phyloP scores from a whole-genome alignment of 2,888 invertebrate species.

The Synergus japonicus region DNA sequence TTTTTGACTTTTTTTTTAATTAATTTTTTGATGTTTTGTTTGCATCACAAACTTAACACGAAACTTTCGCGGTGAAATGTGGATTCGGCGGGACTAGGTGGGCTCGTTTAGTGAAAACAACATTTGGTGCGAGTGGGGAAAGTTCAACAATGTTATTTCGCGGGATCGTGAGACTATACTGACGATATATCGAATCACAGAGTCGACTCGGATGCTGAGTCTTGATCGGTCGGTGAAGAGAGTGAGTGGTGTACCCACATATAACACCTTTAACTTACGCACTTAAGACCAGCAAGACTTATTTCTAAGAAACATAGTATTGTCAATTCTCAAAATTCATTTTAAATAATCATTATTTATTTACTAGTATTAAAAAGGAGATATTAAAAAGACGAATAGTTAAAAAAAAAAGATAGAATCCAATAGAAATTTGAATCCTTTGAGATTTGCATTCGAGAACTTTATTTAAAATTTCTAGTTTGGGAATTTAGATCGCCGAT shows the following conservation, averaged over 20 bases:
- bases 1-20: neutral
- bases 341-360: neutral
- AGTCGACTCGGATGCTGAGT: conserved; percentile 50
- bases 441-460: neutral
- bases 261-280: conserved; percentile 17
- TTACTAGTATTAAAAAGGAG: neutral
- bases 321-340: neutral
- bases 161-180: conserved; percentile 53
- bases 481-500: neutral
- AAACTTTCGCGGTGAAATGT: neutral
- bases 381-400: no score
- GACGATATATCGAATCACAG: conserved; percentile 54
- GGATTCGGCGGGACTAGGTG: conserved; percentile 27
- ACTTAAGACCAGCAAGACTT: neutral
- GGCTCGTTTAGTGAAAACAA: conserved; percentile 58
- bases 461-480: neutral
- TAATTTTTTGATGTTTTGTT: neutral
- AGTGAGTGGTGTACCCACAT: conserved; percentile 37
- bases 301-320: neutral
- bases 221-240: conserved; percentile 51
- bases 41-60: conserved; percentile 12
- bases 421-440: no score
- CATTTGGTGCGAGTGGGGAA: conserved; percentile 65
- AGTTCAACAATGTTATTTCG: conserved; percentile 60
- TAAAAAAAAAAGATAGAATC: no score